Evolutionary conservation across 1,140 invertebrate genomes (phyloP), one percentile per base, ranked within the genome.

Genomic region (Anadara kagoshimensis): DNA sequence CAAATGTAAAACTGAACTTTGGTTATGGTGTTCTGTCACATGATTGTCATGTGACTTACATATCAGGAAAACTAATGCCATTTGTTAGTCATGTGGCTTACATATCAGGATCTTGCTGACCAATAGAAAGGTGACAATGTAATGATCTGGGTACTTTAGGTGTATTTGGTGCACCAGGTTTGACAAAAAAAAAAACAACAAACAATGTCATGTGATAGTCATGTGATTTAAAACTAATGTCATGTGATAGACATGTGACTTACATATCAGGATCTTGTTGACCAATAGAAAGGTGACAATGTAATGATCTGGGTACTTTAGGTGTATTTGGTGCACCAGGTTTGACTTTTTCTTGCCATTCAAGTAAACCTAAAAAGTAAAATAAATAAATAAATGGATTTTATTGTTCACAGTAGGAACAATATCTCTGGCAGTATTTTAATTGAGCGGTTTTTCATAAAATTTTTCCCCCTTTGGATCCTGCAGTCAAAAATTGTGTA

Each of bases 341-440:
- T 91, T 82, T 82, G 57, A 92, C 92, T 86, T 97, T 97, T 83
- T 98, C 96, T 78, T 95, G 93, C 95, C 96, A 98, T 88, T 98
- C 96, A 4, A 98, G 87, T 0, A 94, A 90, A 12, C 96, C 96
- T 79, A 93, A 92, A 95, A 95, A 97, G 83, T 97, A 49, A 49
- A 49, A 4, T 10, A 53, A 45, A 7, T n/a, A 20, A 20, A 20
- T 22, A 57, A 56, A 20, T 12, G 20, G 10, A 8, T 12, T 8
- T n/a, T 8, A 12, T 7, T 56, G 16, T 10, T 56, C 10, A 20
- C 53, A n/a, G 10, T 12, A 56, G 20, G 10, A 16, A 12, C 7
- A 10, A 56, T 36, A 41, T 53, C 5, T 49, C 18, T 36, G 2
- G 29, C 7, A 36, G 29, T 36, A 36, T 36, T 36, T 36, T 7